Evolutionary conservation across 2,797 vertebrate species (phyloP), one percentile per base, ranked within the genome.

Genomic region (Myotis pilosus): DNA sequence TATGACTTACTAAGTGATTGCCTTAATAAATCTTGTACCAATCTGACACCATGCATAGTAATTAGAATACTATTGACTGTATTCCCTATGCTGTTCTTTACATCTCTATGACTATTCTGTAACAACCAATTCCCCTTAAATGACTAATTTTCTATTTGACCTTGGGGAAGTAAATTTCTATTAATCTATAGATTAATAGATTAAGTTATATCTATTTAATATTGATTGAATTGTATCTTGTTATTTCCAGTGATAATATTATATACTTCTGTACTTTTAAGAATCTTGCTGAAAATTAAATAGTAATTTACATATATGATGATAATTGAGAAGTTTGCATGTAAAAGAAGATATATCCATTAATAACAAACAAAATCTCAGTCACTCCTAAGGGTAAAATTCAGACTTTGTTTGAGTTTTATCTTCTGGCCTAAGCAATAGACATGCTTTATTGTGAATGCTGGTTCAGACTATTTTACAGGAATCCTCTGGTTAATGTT

Each of bases 371-470:
- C 5, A 76, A 94, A 62, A 20, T 28, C 49, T n/a, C 17, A 47
- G 11, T 85, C 30, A 69, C 4, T 20, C 91, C 41, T 51, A 30
- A 88, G 4, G 8, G 16, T 75, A 10, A 22, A 62, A 8, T 94
- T 89, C 30, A 81, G 5, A 92, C 16, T 62, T 66, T 33, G 22
- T 86, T 66, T 91, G 30, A 62, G 19, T 68, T 94, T 91, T 23
- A 80, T n/a, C 38, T 88, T 71, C 9, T 30, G 16, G 16, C 20
- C 81, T 94, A 86, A 86, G 20, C 20, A 66, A 49, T 41, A 55
- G 49, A n/a, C 57, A 82, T 94, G 95, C 96, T 86, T 96, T 93
- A 96, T 96, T 96, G 69, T 68, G 60, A 6, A 22, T 89, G 68
- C 47, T 90, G 17, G 38, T 62, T 97, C 66, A 38, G 41, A 91